Evolutionary conservation across 2,888 invertebrate species (phyloP).

Genomic region (Mactromeris polynyma): DNA sequence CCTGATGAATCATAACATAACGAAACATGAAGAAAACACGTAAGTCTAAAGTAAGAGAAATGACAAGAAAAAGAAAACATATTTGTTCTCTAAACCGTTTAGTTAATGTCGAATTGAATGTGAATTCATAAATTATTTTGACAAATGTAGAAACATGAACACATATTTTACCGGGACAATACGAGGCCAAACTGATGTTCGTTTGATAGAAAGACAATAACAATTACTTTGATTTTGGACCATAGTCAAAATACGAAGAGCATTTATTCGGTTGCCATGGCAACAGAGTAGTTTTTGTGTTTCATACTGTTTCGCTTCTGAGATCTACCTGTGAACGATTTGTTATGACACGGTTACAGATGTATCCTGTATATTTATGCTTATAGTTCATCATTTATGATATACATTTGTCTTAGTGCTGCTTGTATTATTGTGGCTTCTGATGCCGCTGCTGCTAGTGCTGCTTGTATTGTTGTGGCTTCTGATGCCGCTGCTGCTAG

Average conservation of each 20-base stretch:
- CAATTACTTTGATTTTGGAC: slow-evolving; percentile 38
- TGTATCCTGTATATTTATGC: not conserved
- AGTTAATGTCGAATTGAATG: no score
- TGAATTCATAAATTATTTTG: not conserved
- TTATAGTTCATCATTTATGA: not conserved
- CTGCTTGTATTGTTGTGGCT: not conserved
- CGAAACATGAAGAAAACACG: no score
- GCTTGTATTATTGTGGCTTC: not conserved
- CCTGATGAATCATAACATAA: no score
- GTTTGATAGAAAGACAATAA: slow-evolving; percentile 17
- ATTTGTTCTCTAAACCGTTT: no score
- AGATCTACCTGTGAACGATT: slow-evolving; percentile 38
- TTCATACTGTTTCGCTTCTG: not conserved
- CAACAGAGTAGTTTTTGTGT: slow-evolving; percentile 38
- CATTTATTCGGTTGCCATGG: slow-evolving; percentile 44
- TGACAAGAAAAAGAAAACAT: no score
- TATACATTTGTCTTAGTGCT: not conserved
- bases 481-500: not conserved
- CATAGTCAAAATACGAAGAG: slow-evolving; percentile 33
- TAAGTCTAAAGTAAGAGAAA: no score
- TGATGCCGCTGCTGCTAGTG: not conserved
- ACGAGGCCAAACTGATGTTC: not conserved
- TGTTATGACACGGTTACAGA: slow-evolving; percentile 42
- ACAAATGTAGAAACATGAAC: not conserved
- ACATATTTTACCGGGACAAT: not conserved